These are phyloP conservation scores for Ariolimax columbianus DNA, from an alignment of 2,888 invertebrate genomes.

Conservation along the genomic window DNA sequence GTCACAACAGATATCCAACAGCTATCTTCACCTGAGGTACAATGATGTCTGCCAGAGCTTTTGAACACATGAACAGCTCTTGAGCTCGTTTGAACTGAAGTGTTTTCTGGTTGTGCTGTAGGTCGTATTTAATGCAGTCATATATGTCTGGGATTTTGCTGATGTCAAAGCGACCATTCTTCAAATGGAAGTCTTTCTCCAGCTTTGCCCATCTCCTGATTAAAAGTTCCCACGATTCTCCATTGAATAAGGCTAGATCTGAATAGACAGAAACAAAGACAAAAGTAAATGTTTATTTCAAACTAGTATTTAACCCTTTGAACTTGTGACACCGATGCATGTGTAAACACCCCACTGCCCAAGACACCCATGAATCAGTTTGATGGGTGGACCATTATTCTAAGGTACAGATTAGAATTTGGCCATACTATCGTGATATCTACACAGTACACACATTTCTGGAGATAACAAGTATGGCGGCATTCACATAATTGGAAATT, in stretches of 20 bases:
- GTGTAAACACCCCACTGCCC: no score
- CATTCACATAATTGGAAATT: no score
- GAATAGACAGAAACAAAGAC: constrained; percentile 49
- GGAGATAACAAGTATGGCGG: no score
- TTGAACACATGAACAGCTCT: constrained; percentile 90
- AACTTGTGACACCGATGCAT: no score
- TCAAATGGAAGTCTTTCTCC: constrained; percentile 97
- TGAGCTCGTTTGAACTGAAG: constrained; percentile 84
- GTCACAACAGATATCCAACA: no score
- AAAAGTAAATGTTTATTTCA: not conserved
- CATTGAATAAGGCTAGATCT: constrained; percentile 96
- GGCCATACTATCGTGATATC: no score
- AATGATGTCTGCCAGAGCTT: constrained; percentile 98
- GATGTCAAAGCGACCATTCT: constrained; percentile 92
- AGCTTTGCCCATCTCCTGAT: constrained; percentile 98
- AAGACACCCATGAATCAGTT: no score
- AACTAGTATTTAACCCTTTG: no score
- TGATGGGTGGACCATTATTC: no score
- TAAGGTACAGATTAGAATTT: no score
- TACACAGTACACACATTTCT: no score
- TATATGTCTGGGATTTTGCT: constrained; percentile 99
- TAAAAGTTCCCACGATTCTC: constrained; percentile 99
- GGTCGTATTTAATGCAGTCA: constrained; percentile 98
- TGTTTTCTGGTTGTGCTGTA: constrained; percentile 98
- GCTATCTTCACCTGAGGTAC: constrained; percentile 90